Evolutionary conservation across 2,888 invertebrate species (phyloP).

Genomic region (Tigriopus californicus): DNA sequence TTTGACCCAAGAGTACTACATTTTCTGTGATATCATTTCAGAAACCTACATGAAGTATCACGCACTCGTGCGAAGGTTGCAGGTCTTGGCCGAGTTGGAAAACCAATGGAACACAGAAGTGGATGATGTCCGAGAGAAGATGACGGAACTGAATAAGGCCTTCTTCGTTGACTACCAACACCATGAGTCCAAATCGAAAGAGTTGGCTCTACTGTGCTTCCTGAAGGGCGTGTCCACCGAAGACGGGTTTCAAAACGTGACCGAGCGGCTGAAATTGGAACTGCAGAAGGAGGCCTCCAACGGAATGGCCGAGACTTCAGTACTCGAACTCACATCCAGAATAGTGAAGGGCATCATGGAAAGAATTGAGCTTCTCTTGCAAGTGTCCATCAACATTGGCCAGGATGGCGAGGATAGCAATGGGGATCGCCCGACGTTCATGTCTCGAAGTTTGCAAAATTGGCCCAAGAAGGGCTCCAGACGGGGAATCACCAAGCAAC

Average conservation of each 20-base stretch:
- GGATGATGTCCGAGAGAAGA: slow-evolving; percentile 22
- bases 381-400: slow-evolving; percentile 4
- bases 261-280: neutral
- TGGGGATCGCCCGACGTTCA: neutral
- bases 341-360: slow-evolving; percentile 1
- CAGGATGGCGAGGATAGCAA: neutral
- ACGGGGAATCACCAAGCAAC: neutral
- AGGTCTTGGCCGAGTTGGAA: slow-evolving; percentile 27
- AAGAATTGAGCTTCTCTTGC: slow-evolving; percentile 5
- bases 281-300: neutral
- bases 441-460: slow-evolving; percentile 8
- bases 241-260: slow-evolving; percentile 3
- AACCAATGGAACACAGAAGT: slow-evolving; percentile 26
- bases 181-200: slow-evolving; percentile 25
- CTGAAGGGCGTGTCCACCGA: slow-evolving; percentile 25
- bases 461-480: slow-evolving; percentile 2
- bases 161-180: slow-evolving; percentile 28
- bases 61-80: slow-evolving; percentile 26
- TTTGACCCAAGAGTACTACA: slow-evolving; percentile 7
- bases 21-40: slow-evolving; percentile 24
- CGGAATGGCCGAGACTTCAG: too few species aligned
- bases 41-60: slow-evolving; percentile 25
- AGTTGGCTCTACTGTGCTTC: slow-evolving; percentile 26
- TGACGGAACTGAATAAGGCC: slow-evolving; percentile 20
- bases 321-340: neutral